A percentile compares a stretch with the other conserved stretches of the same genome.
These are phyloP conservation scores for Nebria ingens DNA, from an alignment of 1,140 invertebrate genomes.

Conservation along the genomic window DNA sequence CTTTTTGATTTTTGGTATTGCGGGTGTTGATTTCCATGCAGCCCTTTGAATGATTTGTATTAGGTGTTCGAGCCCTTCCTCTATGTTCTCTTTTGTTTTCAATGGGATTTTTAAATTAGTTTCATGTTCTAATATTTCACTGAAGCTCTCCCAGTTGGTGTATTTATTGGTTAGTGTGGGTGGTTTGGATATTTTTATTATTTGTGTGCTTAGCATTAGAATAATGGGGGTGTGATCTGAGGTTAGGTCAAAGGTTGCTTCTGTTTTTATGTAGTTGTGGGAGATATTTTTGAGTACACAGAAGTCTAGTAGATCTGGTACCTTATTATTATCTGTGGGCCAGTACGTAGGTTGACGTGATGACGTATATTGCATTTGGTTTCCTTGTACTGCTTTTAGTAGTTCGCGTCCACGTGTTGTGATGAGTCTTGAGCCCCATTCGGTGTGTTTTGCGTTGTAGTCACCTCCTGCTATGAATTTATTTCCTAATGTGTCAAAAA, in stretches of 20 bases:
- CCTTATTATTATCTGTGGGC: constrained; percentile 28
- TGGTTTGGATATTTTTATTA: constrained; percentile 9
- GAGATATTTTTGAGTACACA: constrained; percentile 25
- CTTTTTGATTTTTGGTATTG: no score
- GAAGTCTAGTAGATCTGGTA: constrained; percentile 33
- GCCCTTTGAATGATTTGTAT: no score
- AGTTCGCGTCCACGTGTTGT: constrained; percentile 24
- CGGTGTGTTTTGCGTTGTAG: constrained; percentile 35
- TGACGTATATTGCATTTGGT: not conserved
- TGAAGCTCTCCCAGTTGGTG: not conserved
- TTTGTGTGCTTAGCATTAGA: constrained; percentile 11
- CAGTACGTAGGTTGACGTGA: constrained; percentile 32
- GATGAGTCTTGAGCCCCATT: constrained; percentile 27
- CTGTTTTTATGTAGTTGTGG: constrained; percentile 9
- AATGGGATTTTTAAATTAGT: no score
- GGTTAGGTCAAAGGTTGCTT: constrained; percentile 15
- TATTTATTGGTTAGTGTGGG: not conserved
- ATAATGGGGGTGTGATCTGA: constrained; percentile 25
- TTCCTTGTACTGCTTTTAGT: constrained; percentile 4
- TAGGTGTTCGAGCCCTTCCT: no score
- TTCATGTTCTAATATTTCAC: not conserved
- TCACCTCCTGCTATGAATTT: constrained; percentile 32
- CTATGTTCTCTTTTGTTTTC: no score
- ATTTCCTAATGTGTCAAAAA: constrained; percentile 28
- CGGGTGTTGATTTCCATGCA: no score